Base-by-base conservation (phyloP, 1,140 invertebrate genomes). In the Trichoplusia ni region DNA sequence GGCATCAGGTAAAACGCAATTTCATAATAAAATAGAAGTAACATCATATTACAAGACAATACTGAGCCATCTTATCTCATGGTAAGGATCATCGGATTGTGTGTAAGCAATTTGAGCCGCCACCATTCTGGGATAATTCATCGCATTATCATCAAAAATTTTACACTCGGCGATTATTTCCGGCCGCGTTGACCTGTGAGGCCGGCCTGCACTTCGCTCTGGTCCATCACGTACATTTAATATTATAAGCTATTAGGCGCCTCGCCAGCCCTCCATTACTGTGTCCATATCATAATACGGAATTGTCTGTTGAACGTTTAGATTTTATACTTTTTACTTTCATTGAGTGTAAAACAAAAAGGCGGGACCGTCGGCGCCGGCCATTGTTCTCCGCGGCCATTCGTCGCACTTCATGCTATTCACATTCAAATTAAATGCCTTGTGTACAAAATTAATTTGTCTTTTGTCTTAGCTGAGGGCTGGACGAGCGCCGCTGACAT, bases 361-460 rank as follows among this genome's bases (percentile, higher is more conserved):
- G 84, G 72, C 80, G 71, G 75, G 71, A 67, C 71, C 75, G 75
- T 79, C 86, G 87, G 86, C 87, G 87, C 87, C 87, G 87, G 78
- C 73, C 77, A 90, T 90, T 90, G 87, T 90, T 88, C 84, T 86
- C 81, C 64, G 66, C 77, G 82, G 74, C 84, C 84, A 90, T 90
- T 90, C 87, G 87, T 90, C 86, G 86, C 87, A 90, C 84, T 90
- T 90, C 87, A 90, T 78, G 87, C 86, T 89, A 89, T 89, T 90
- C 86, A 87, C 86, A 89, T 90, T 90, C 86, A 90, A 90, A 90
- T 90, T 90, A 90, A 90, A 87, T 84, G 84, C 78, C 76, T 79
- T 84, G 84, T 87, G 87, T 90, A 90, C 84, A 87, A 90, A 89
- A 90, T 90, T 90, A 89, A 90, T 90, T 90, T 90, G 83, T 90